Percentiles rank a stretch among this genome's conserved stretches.
Conservation (phyloP, 2,797 vertebrate genomes). For the Vireo griseus region DNA sequence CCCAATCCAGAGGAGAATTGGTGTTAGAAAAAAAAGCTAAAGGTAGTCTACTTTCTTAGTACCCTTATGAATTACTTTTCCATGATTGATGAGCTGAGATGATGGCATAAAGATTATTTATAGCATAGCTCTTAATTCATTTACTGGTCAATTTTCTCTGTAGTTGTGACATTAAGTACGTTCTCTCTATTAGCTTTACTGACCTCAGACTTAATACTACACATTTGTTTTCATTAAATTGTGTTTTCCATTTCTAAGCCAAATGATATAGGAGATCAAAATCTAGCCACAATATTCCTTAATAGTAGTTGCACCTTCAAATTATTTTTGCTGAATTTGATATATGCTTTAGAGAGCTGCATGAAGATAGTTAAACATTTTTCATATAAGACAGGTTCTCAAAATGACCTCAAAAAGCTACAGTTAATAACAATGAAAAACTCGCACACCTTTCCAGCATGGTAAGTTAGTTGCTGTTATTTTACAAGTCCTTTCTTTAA, state of each 20-base stretch:
- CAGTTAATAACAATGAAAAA: background rate
- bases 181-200: constrained; percentile 20
- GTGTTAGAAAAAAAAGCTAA: background rate
- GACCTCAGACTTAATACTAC: constrained; percentile 13
- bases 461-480: background rate
- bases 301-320: background rate
- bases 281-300: background rate
- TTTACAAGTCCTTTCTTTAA: background rate
- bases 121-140: background rate
- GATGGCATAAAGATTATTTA: background rate
- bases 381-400: background rate
- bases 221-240: constrained; percentile 49
- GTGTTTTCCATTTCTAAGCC: background rate
- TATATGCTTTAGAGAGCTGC: background rate
- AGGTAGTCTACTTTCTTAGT: background rate
- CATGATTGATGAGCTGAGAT: background rate
- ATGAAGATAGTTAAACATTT: constrained; percentile 29
- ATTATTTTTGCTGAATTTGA: constrained; percentile 20
- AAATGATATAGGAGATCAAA: constrained; percentile 17
- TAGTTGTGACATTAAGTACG: background rate
- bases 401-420: background rate
- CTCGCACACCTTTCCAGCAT: background rate
- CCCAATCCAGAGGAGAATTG: background rate
- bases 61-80: background rate
- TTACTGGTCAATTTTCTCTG: background rate